A percentile compares a stretch with the other conserved stretches of the same genome.
Conservation (phyloP, 1,140 invertebrate genomes). For the Conus betulinus region DNA sequence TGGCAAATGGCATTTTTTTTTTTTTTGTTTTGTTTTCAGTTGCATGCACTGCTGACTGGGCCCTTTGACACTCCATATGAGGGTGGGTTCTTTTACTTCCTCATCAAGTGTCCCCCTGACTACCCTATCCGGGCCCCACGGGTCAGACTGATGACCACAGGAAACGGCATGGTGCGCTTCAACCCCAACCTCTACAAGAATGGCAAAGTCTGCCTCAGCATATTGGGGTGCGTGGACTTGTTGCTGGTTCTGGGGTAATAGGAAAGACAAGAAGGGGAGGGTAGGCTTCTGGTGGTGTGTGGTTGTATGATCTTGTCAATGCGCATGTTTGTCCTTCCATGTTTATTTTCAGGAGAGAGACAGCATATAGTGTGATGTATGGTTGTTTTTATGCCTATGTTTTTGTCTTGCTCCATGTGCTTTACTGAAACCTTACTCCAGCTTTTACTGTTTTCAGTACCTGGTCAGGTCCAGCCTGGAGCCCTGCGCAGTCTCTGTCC, state of each 20-base stretch:
- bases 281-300: too few species aligned
- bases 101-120: constrained; percentile 79
- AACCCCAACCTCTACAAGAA: constrained; percentile 82
- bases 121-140: constrained; percentile 78
- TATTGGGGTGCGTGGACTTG: constrained; percentile 78
- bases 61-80: constrained; percentile 83
- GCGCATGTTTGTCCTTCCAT: neutral
- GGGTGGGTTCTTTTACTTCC: constrained; percentile 82
- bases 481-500: constrained; percentile 79
- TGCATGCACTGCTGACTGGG: constrained; percentile 82
- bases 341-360: neutral
- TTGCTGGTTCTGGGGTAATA: neutral
- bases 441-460: constrained; percentile 75
- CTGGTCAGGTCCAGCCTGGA: constrained; percentile 81
- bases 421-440: neutral
- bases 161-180: constrained; percentile 80
- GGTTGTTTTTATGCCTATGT: neutral
- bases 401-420: neutral
- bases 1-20: too few species aligned
- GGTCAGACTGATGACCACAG: constrained; percentile 81
- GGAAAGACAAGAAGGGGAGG: too few species aligned
- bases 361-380: neutral
- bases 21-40: constrained; percentile 46
- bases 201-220: constrained; percentile 82
- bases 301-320: neutral